Percentiles rank a stretch among this genome's conserved stretches.
These are phyloP conservation scores for Coccyzus lansbergi DNA, from an alignment of 2,797 vertebrate species.

Conservation along the genomic window DNA sequence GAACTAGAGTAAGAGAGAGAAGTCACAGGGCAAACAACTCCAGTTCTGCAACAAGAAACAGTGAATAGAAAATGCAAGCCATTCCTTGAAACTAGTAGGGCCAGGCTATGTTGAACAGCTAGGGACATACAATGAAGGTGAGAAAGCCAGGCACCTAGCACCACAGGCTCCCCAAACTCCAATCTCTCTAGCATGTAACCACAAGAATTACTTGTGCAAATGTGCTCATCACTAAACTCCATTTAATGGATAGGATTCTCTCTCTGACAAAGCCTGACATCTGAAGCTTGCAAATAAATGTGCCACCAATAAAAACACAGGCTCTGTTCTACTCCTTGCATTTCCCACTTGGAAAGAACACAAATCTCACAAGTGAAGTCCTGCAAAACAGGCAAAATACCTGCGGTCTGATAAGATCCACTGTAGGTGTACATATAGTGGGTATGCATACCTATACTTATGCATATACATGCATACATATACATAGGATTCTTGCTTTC, in stretches of 20 bases:
- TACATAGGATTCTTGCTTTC: neutral
- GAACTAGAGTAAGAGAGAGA: neutral
- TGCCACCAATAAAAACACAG: neutral
- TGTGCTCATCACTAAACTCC: neutral
- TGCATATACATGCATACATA: neutral
- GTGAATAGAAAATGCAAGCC: neutral
- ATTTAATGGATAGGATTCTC: neutral
- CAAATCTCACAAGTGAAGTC: neutral
- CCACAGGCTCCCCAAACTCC: neutral
- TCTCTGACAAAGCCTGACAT: neutral
- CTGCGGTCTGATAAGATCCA: neutral
- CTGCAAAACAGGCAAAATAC: neutral
- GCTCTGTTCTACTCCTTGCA: neutral
- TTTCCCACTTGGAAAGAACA: neutral
- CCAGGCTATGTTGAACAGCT: neutral
- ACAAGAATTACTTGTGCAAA: neutral
- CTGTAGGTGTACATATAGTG: neutral
- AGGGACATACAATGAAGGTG: neutral
- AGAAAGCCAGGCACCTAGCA: neutral
- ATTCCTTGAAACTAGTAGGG: neutral
- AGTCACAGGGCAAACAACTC: neutral
- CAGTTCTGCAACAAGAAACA: neutral
- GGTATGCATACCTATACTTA: no score
- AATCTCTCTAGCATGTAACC: rapidly evolving
- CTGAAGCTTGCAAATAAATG: neutral